Conservation (phyloP, 2,888 invertebrate genomes). For the Globia sparganii region DNA sequence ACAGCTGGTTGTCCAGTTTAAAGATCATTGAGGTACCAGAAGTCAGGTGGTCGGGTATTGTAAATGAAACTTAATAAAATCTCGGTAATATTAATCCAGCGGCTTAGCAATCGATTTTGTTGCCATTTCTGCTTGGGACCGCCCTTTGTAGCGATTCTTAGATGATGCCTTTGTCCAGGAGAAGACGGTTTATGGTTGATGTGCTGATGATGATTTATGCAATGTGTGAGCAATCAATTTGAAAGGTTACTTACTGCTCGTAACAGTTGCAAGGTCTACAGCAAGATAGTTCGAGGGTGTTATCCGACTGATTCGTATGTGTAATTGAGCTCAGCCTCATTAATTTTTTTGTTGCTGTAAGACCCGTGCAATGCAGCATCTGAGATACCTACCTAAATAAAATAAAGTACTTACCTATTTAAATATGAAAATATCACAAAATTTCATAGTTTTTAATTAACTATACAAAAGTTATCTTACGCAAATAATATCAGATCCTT, state of each 20-base stretch:
- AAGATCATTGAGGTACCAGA: slow-evolving; percentile 37
- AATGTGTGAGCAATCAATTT: not conserved
- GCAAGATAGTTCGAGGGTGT: not conserved
- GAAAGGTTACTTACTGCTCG: not conserved
- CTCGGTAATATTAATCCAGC: not conserved
- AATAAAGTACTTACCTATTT: no score
- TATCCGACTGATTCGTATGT: not conserved
- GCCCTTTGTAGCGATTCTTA: not conserved
- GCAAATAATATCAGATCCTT: not conserved
- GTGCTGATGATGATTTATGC: not conserved
- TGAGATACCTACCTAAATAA: not conserved
- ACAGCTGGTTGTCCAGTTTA: slow-evolving; percentile 27
- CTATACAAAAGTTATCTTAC: not conserved
- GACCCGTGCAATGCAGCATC: not conserved
- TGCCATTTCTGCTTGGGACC: not conserved
- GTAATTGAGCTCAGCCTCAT: not conserved
- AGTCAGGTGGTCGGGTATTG: slow-evolving; percentile 12
- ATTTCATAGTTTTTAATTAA: not conserved
- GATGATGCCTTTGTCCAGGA: not conserved
- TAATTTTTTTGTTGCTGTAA: not conserved
- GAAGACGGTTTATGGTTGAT: not conserved
- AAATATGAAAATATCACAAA: not conserved
- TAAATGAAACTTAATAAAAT: slow-evolving; percentile 20
- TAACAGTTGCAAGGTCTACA: not conserved
- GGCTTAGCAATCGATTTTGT: not conserved